These are phyloP conservation scores for Melopsittacus undulatus DNA, from an alignment of 2,797 vertebrate species.

Conservation along the genomic window DNA sequence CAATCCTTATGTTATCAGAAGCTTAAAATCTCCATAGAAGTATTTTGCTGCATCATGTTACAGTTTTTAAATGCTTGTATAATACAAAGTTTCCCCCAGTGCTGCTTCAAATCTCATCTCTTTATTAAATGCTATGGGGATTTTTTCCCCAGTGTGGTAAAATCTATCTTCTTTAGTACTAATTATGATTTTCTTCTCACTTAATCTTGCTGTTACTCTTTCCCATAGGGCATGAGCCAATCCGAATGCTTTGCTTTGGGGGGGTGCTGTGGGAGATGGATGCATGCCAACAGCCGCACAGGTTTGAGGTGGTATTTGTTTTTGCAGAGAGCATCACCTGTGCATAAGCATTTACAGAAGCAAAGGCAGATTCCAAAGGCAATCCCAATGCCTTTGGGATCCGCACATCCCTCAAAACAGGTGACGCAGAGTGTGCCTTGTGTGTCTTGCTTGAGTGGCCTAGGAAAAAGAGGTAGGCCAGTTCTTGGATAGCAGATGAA, in stretches of 20 bases:
- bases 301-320: neutral
- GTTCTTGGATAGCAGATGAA: neutral
- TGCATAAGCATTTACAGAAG: neutral
- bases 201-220: neutral
- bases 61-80: neutral
- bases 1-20: neutral
- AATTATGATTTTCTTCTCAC: neutral
- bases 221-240: neutral
- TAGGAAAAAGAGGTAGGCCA: neutral
- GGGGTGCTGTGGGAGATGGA: neutral
- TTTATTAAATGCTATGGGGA: neutral
- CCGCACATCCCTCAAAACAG: neutral
- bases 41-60: neutral
- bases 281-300: neutral
- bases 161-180: neutral
- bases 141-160: neutral
- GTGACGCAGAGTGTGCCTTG: fast-evolving
- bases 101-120: neutral
- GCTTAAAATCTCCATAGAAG: neutral
- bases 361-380: neutral
- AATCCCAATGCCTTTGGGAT: neutral
- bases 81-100: neutral
- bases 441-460: neutral
- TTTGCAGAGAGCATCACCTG: neutral
- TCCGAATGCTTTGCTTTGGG: neutral